A percentile compares a stretch with the other conserved stretches of the same genome.
Evolutionary conservation across 2,113 vertebrate species (phyloP).

Genomic region (Elgaria multicarinata): DNA sequence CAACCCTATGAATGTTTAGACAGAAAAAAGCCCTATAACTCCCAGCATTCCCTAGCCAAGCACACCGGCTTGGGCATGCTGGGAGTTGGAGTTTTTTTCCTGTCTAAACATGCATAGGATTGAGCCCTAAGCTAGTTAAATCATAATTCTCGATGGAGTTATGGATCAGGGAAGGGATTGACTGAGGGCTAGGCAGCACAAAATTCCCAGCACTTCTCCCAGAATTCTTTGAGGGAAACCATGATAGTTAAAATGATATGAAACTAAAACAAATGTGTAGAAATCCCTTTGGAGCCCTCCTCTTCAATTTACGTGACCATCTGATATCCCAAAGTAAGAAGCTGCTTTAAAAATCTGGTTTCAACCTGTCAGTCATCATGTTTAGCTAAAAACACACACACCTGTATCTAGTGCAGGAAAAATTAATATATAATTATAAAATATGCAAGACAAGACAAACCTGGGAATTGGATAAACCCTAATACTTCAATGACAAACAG

Average conservation of each 20-base stretch:
- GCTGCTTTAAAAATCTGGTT: slow-evolving; percentile 9
- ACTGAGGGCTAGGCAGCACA: not conserved
- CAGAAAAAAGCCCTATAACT: too few species aligned
- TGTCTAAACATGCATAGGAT: too few species aligned
- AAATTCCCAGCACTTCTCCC: not conserved
- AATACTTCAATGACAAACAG: not conserved
- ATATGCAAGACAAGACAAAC: not conserved
- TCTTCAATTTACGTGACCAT: not conserved
- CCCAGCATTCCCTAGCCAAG: too few species aligned
- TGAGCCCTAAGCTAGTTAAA: not conserved
- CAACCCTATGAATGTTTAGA: too few species aligned
- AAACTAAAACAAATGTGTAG: not conserved
- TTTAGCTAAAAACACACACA: not conserved
- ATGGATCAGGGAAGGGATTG: not conserved
- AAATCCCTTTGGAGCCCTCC: not conserved
- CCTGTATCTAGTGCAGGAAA: not conserved
- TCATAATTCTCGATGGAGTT: not conserved
- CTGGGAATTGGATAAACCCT: not conserved
- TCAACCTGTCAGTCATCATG: not conserved
- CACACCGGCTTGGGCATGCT: too few species aligned
- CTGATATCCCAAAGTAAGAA: slow-evolving; percentile 8
- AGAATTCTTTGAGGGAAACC: not conserved
- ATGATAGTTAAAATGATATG: not conserved
- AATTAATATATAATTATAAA: not conserved
- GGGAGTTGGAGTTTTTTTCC: too few species aligned